A percentile compares a stretch with the other conserved stretches of the same genome.
phyloP scores from a whole-genome alignment of 30 jellyfish, hydroid and myxozoan species.

The Sanderia malayensis region DNA sequence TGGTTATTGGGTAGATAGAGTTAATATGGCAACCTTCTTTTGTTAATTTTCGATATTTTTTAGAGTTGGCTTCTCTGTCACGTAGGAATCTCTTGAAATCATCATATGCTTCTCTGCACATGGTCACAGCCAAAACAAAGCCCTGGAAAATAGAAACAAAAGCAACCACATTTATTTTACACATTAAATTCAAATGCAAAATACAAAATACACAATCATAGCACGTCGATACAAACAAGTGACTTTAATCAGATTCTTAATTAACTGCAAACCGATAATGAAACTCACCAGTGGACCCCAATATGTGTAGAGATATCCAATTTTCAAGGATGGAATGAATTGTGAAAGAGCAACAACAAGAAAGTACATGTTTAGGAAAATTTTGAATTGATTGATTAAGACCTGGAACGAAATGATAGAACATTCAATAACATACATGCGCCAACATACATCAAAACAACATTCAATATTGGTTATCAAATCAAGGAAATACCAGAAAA shows the following conservation, averaged over 20 bases:
- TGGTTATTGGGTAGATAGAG: too few species aligned
- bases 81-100: slow-evolving; percentile 86
- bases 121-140: slow-evolving; percentile 91
- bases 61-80: slow-evolving; percentile 95
- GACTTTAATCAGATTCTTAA: too few species aligned
- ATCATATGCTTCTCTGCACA: slow-evolving; percentile 91
- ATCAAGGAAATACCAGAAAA: neutral
- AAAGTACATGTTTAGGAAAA: slow-evolving; percentile 79
- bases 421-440: too few species aligned
- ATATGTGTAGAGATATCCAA: slow-evolving; percentile 94
- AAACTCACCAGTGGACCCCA: slow-evolving; percentile 99
- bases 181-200: too few species aligned
- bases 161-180: too few species aligned
- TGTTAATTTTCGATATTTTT: slow-evolving; percentile 66
- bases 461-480: too few species aligned
- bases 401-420: slow-evolving; percentile 55
- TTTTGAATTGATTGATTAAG: slow-evolving; percentile 88
- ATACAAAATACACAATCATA: too few species aligned
- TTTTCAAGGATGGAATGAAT: slow-evolving; percentile 78
- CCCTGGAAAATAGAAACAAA: slow-evolving; percentile 46
- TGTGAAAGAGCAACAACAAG: slow-evolving; percentile 92
- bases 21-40: slow-evolving; percentile 76
- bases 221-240: too few species aligned
- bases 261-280: too few species aligned
- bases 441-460: too few species aligned